Evolutionary conservation across 2,113 vertebrate species (phyloP).

Genomic region (Speoplatyrhinus poulsoni): DNA sequence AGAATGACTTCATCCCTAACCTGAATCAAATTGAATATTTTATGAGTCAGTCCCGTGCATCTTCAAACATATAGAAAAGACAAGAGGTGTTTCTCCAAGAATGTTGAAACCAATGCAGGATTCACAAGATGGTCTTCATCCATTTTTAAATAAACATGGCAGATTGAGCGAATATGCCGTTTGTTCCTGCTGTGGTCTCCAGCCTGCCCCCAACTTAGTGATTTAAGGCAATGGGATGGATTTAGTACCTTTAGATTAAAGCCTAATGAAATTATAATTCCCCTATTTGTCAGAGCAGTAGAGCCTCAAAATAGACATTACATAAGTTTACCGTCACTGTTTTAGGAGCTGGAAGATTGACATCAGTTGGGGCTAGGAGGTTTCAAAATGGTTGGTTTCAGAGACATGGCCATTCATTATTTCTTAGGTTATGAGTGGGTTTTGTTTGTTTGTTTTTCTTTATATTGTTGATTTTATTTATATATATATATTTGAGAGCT

Average conservation of each 20-base stretch:
- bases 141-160: constrained; percentile 58
- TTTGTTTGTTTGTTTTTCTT: background rate
- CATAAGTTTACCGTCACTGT: constrained; percentile 13
- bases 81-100: background rate
- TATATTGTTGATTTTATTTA: background rate
- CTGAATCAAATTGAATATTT: background rate
- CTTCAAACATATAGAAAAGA: background rate
- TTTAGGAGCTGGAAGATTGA: background rate
- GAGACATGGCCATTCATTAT: background rate
- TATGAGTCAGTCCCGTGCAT: background rate
- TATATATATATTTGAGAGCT: background rate
- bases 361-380: background rate
- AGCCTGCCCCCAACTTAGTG: constrained; percentile 11
- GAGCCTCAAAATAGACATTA: constrained; percentile 1
- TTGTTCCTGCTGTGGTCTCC: constrained; percentile 25
- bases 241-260: constrained; percentile 35
- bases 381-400: constrained; percentile 2
- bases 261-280: constrained; percentile 46
- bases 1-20: background rate
- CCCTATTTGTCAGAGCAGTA: constrained; percentile 32
- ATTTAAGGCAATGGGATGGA: constrained; percentile 38
- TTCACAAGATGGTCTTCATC: constrained; percentile 41
- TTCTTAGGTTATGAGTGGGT: background rate
- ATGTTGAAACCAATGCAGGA: constrained; percentile 22
- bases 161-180: constrained; percentile 26